Conservation (phyloP, 2,113 vertebrate genomes). For the Cyphomyrus discorhynchus region DNA sequence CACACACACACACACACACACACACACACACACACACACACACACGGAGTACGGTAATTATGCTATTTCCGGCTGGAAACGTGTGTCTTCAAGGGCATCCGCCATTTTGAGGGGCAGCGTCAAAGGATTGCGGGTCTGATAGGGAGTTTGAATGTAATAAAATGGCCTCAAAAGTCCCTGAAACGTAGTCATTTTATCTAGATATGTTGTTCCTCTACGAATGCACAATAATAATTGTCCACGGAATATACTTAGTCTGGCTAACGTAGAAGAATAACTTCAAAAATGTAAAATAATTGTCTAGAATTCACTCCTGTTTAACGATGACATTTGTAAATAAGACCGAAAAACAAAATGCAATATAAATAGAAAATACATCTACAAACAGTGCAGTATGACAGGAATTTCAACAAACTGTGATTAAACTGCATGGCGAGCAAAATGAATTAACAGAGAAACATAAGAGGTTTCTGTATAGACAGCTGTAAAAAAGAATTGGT, state of each 20-base stretch:
- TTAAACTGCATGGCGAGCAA: background rate
- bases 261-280: background rate
- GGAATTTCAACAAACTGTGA: background rate
- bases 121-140: constrained; percentile 24
- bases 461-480: background rate
- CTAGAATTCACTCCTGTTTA: background rate
- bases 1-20: no score
- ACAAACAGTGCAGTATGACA: background rate
- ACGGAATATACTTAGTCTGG: background rate
- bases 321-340: background rate
- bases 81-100: constrained; percentile 17
- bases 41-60: background rate
- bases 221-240: background rate
- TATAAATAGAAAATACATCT: background rate
- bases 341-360: background rate
- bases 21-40: background rate
- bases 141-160: constrained; percentile 28
- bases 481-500: background rate
- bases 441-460: background rate
- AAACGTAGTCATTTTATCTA: background rate
- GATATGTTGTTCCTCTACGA: background rate
- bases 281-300: background rate
- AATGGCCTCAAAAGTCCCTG: constrained; percentile 37
- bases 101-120: constrained; percentile 49
- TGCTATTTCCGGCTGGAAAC: background rate